Base-by-base conservation (phyloP, 2,113 vertebrate genomes). In the Trematocara zebra region DNA sequence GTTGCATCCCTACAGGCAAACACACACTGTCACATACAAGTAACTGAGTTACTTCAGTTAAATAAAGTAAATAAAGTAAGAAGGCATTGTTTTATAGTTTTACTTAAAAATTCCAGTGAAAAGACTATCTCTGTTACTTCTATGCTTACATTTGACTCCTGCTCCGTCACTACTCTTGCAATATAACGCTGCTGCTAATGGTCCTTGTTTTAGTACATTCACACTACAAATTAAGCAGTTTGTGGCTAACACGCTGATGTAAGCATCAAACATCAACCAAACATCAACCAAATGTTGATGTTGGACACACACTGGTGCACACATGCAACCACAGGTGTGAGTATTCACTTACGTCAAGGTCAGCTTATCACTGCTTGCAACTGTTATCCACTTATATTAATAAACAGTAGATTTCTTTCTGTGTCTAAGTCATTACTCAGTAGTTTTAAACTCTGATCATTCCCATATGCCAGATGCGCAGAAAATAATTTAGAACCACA, bases 301-400 rank as follows among this genome's bases (percentile, higher is more conserved):
- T 11, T 64, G 33, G 61, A 81, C 88, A 84, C 40, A 87, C 31
- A 78, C 2, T 31, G 80, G 35, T 69, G 79, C 74, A 53, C 54
- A 82, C 81, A 80, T 20, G 76, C 26, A 80, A 17, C 33, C 85
- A 84, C 91, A 85, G 67, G 81, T 89, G 90, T 56, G 83, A 86
- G 85, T 28, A 11, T 51, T 85, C 52, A 6, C 14, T 72, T 44
- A 26, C 12, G 3, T 72, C 91, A 93, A 94, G 89, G 91, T 95
- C 93, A 84, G 78, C 85, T 88, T 91, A 93, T 93, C 92, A 6
- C 54, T 18, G 85, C 78, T 80, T 56, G 83, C 93, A 95, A 93
- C 94, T 94, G 92, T 80, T 15, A 33, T 31, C 80, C 23, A 56
- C 80, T 85, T 52, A 72, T 54, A 51, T 82, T 92, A 92, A 94